These are phyloP conservation scores for Crotalus horridus DNA, from an alignment of 2,113 vertebrate genomes.

Conservation along the genomic window DNA sequence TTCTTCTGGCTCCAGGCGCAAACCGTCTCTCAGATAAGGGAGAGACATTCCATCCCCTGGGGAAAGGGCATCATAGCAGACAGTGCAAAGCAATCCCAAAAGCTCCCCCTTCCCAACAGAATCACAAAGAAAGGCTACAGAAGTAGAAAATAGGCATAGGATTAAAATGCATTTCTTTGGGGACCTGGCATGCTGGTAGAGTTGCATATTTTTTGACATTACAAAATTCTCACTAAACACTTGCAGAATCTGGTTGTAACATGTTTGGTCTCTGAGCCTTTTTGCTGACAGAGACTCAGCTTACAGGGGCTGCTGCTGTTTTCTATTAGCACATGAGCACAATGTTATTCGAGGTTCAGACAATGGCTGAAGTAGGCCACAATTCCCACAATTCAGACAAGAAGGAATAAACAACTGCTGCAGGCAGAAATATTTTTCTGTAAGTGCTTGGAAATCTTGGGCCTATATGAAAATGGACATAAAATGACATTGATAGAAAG, in stretches of 20 bases:
- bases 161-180: too few species aligned
- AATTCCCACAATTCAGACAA: conserved; percentile 29
- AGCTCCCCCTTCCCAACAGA: too few species aligned
- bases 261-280: not conserved
- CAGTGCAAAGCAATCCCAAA: too few species aligned
- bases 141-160: too few species aligned
- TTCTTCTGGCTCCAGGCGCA: too few species aligned
- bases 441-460: conserved; percentile 19
- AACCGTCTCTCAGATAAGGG: too few species aligned
- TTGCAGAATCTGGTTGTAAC: not conserved
- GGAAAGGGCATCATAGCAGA: too few species aligned
- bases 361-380: conserved; percentile 36
- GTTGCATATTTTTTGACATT: not conserved
- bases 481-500: not conserved
- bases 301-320: conserved; percentile 38
- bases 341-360: conserved; percentile 18
- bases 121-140: too few species aligned
- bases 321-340: not conserved
- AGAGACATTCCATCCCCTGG: too few species aligned
- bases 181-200: not conserved
- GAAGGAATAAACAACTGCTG: conserved; percentile 45
- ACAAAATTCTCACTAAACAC: not conserved
- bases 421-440: conserved; percentile 26
- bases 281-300: not conserved
- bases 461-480: conserved; percentile 26